Evolutionary conservation across 2,797 vertebrate genomes (phyloP), one percentile per base, ranked within the genome.

Genomic region (Psittacula echo): DNA sequence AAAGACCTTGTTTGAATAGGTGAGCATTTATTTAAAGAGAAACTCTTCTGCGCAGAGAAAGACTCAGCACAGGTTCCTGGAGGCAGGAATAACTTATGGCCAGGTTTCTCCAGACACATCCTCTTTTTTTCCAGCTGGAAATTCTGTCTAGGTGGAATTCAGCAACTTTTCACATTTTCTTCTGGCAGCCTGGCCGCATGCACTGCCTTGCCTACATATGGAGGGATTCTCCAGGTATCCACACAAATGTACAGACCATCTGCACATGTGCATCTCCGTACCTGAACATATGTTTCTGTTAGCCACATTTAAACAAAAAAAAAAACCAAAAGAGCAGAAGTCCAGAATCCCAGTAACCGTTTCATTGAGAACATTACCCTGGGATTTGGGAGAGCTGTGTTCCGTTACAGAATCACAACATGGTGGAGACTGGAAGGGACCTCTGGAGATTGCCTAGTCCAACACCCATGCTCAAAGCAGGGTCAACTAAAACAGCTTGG

Each of bases 71-170:
- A 75, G 74, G n/a, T 56, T 82, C 37, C 68, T 30, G 39, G 32
- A 90, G 68, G 87, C 68, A 77, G 56, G 65, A 91, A 61, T 48
- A 92, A 32, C 51, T 85, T 37, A 68, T 7, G 48, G 83, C 78
- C 82, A 92, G 75, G 53, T 72, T 95, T 93, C 48, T 56, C 51
- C 72, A 93, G 85, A 92, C 82, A 89, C 45, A 6, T 94, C 68
- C 47, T 89, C 56, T 37, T 83, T 90, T 90, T 90, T 88, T 74
- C 82, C 93, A 95, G 72, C 56, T 95, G 93, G 68, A 96, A 96
- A 94, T 91, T 93, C 65, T 76, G 81, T 78, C 84, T 77, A 67
- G 85, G 42, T 91, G 78, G 89, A 94, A 91, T 92, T 95, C 17
- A 95, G 45, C 27, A 53, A 67, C 68, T 53, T 85, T 73, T 86